Base-by-base conservation (phyloP, 2,888 invertebrate species). In the Drosophila ustulata region DNA sequence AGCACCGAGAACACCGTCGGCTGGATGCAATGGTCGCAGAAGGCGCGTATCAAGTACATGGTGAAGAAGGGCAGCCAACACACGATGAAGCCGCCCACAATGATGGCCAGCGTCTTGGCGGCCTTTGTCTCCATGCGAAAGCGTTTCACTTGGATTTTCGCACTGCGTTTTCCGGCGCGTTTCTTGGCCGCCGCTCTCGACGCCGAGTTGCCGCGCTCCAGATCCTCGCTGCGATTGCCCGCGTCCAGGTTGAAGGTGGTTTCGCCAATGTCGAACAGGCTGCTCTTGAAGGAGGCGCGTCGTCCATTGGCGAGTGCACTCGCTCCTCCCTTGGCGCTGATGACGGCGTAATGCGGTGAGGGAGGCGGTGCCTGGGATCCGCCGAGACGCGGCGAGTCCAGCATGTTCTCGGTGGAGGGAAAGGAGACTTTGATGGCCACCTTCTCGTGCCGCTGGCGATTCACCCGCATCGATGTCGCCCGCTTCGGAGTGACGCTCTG, bases 1-100 rank as follows among this genome's bases (percentile, higher is more conserved):
- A 98, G 95, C 47, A 98, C 95, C 18, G 97, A 97, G 93, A 98
- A 98, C 61, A 98, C 94, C 55, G 97, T 94, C 0, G 96, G 95
- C 71, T 96, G 95, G 53, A 98, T 97, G 92, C 98, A 98, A 61
- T 95, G 94, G 13, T 94, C 95, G 91, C 97, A 97, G 91, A 97
- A 98, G 0, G 98, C 98, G 26, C 97, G 94, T 69, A 98, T 94
- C 68, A 98, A 94, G 93, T 98, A 98, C 94, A 98, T 96, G 46
- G 97, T 97, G 93, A 99, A 98, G 93, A 99, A 99, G 0, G 98
- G 98, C 59, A 98, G 93, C 99, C 99, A 99, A 92, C 99, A 99
- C 89, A 96, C 95, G 49, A 98, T 98, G 93, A 99, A 99, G 39
- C 98, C 98, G 0, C 99, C 99, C 1, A 99, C 98, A 69, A 99